Base-by-base conservation (phyloP, 2,888 invertebrate species). In the Digitonthophagus gazella region DNA sequence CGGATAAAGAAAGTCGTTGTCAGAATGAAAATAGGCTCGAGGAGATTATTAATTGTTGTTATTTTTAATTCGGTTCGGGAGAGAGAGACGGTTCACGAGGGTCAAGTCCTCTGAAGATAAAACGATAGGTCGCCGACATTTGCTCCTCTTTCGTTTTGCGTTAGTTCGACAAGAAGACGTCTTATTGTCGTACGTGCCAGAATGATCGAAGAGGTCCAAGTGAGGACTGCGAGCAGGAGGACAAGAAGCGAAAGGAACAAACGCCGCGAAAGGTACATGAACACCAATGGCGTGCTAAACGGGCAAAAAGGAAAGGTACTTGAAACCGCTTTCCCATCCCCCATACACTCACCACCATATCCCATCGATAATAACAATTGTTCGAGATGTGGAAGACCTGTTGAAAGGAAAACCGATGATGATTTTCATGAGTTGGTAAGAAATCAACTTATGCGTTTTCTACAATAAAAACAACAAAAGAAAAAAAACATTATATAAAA, bases 201-300 rank as follows among this genome's bases (percentile, higher is more conserved):
- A 66, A 79, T 79, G 79, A 78, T 79, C 67, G 78, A 78, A 74
- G 79, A 79, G 70, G 73, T 74, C 65, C 74, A 74, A 66, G 75
- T 71, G n/a, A 74, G 74, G 68, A 75, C 74, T 44, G 72, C 76
- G 18, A 80, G 75, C 70, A 74, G 80, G 67, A 76, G 79, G 74
- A 80, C 79, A 56, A 78, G 81, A 58, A 74, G 77, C 68, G 80
- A 81, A 73, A 75, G 81, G 64, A 81, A 78, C 14, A 80, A 79
- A 74, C 74, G 80, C 69, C 76, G 81, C 63, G 78, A 80, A 73
- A 72, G 79, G 67, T 80, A 80, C 74, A 74, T 79, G 68, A 72
- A 77, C 71, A 72, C 73, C 15, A 74, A 73, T 55, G 75, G 73
- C 28, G 68, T 71, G 20, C 70, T 70, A 63, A n/a, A 61, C 61